Evolutionary conservation across 2,113 vertebrate species (phyloP), one percentile per base, ranked within the genome.

Genomic region (Crypturellus undulatus): DNA sequence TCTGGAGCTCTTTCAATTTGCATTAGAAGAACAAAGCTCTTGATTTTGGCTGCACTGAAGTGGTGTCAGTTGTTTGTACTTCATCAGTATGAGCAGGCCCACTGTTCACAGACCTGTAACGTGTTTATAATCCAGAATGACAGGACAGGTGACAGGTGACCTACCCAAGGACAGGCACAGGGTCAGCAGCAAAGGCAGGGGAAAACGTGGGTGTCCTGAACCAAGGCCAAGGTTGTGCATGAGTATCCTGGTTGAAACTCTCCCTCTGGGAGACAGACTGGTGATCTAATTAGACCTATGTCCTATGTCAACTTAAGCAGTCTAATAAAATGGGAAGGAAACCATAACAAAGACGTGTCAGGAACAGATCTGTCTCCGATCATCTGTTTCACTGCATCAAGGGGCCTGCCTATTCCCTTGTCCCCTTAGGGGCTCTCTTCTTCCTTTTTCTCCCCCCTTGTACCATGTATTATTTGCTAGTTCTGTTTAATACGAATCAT

Each of bases 401-500:
- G 64, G 34, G 76, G 22, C 38, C 73, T 79, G 52, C 40, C 18
- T 68, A 70, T 92, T 69, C 54, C 75, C 58, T 3, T 67, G 43
- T 75, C 26, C 43, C 54, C 28, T 56, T 40, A 76, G 80, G 93
- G 62, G 12, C 24, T 79, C 17, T 70, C 45, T 85, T 90, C n/a
- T 89, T 89, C 69, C 25, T 75, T 43, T 83, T 20, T 22, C 4
- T 28, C 19, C 21, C 4, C 26, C 16, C 19, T 17, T 20, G 9
- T 40, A 52, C 67, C 34, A 72, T 52, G 60, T 58, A 67, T 87
- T 94, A 85, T 80, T 96, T 94, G 77, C 56, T 79, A 84, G 58
- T 76, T 89, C n/a, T 93, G 56, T 75, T 94, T 93, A 90, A 90
- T 69, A 91, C 6, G 65, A 96, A 91, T 78, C 32, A 77, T 52